Conservation (phyloP, 2,113 vertebrate species). For the Eubucco bourcierii region DNA sequence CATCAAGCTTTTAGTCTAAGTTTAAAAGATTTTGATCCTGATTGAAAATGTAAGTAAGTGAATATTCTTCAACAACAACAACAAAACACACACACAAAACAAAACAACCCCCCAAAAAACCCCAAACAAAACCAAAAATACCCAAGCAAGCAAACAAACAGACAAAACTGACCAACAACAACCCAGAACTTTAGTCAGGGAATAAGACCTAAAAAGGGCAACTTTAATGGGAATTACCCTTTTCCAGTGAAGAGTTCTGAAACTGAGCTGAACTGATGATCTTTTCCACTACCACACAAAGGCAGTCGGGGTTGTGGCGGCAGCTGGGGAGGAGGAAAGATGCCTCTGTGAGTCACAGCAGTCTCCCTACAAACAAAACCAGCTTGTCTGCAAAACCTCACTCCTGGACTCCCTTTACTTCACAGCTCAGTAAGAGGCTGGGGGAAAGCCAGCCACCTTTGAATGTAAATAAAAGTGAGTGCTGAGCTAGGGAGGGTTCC, state of each 20-base stretch:
- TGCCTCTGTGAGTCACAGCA: neutral
- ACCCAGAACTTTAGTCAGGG: neutral
- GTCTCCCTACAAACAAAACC: neutral
- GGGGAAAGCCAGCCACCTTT: neutral
- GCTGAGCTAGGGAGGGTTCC: neutral
- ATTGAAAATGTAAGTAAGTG: neutral
- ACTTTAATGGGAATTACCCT: neutral
- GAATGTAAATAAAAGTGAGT: conserved; percentile 45
- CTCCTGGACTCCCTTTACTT: neutral
- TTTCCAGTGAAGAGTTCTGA: neutral
- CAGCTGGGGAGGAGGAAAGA: neutral
- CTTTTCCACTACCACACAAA: neutral
- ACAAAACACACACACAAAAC: no score
- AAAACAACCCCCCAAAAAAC: no score
- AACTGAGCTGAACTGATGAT: neutral
- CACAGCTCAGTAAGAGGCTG: neutral
- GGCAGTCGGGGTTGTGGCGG: neutral
- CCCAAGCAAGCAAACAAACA: no score
- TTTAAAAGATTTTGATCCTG: neutral
- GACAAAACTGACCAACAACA: no score
- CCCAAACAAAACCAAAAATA: no score
- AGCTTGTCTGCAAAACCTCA: conserved; percentile 19
- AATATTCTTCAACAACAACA: neutral
- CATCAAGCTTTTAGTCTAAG: neutral
- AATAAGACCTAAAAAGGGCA: neutral